Base-by-base conservation (phyloP, 2,797 vertebrate species). In the Cottoperca gobio region DNA sequence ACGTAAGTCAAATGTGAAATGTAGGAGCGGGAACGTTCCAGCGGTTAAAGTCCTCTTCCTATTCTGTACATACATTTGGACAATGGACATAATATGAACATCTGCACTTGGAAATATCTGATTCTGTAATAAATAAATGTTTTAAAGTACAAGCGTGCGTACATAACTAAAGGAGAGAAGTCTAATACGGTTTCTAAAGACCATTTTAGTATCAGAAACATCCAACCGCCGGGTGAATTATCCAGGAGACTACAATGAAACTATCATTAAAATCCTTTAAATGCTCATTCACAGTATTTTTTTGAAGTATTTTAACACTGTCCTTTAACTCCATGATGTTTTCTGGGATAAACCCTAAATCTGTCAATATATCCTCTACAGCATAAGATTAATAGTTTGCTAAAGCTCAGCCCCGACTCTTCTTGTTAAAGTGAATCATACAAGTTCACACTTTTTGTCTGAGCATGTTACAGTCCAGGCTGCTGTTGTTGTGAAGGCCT, bases 361-460 rank as follows among this genome's bases (percentile, higher is more conserved):
- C 64, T 69, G 54, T 63, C 57, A 70, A 57, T 61, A 49, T 37
- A 62, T 42, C n/a, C 37, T 82, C 42, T 33, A 33, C 60, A 19
- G 42, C 23, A 63, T 62, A 57, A 65, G 71, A 81, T 70, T 54
- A 68, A 75, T 76, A 67, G 64, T 85, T 77, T 69, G 50, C n/a
- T n/a, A n/a, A n/a, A n/a, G n/a, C n/a, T n/a, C n/a, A n/a, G n/a
- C n/a, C n/a, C n/a, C n/a, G n/a, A n/a, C 59, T 24, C 24, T 55
- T 66, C 26, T 6, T 78, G 78, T 84, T 78, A 86, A 87, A 90
- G 76, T 85, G 77, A 63, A 71, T 33, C 59, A 45, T 60, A 14
- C 57, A 26, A 35, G 35, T 46, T 8, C 14, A 50, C 62, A 14
- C 60, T 46, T 13, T 2, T 8, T 48, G 52, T 31, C 35, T 1